A percentile compares a stretch with the other conserved stretches of the same genome.
These are phyloP conservation scores for Luscinia megarhynchos DNA, from an alignment of 2,797 vertebrate genomes.

Conservation along the genomic window DNA sequence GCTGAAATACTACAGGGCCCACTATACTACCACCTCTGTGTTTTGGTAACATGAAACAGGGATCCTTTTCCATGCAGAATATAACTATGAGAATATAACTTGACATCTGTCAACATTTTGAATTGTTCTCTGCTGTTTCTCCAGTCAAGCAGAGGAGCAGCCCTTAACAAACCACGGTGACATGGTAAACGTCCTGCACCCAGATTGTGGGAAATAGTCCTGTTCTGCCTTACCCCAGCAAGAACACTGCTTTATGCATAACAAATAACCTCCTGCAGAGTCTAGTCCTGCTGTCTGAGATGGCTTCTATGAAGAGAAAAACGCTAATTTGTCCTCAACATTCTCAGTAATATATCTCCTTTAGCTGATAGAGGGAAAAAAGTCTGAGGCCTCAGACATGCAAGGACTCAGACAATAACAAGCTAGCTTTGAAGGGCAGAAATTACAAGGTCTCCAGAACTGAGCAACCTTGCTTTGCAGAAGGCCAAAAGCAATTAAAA, in stretches of 20 bases:
- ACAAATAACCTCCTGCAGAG: not conserved
- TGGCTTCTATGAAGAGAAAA: not conserved
- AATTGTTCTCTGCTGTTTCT: not conserved
- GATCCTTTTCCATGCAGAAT: not conserved
- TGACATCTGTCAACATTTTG: accelerated
- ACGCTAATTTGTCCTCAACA: not conserved
- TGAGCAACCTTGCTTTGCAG: not conserved
- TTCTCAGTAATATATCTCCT: not conserved
- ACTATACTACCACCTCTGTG: accelerated
- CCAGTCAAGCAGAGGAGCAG: not conserved
- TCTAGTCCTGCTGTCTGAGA: not conserved
- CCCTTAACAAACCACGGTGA: no score
- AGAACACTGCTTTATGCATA: not conserved
- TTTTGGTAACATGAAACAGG: accelerated
- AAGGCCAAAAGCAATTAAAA: not conserved
- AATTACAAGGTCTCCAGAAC: not conserved
- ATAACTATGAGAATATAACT: not conserved
- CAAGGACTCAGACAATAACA: not conserved
- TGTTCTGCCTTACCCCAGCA: not conserved
- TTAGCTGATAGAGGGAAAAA: not conserved
- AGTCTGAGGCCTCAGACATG: not conserved
- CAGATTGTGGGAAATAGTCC: not conserved
- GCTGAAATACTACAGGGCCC: not conserved
- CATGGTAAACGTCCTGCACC: accelerated
- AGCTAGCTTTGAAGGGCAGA: not conserved